Evolutionary conservation across 2,113 vertebrate genomes (phyloP), one percentile per base, ranked within the genome.

Genomic region (Canis aureus): DNA sequence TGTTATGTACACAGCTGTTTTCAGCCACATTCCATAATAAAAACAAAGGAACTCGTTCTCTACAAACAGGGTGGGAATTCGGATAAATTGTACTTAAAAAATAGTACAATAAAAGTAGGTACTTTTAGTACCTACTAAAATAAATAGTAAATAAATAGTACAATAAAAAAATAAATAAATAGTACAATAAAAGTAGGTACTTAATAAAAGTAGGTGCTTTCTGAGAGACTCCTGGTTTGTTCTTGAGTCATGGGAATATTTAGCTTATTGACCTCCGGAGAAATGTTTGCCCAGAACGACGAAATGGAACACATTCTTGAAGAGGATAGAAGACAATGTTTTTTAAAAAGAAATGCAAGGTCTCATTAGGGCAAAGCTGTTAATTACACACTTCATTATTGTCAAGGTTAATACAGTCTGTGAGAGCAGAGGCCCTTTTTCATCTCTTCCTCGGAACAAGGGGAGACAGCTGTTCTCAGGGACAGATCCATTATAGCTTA

Each of bases 401-500:
- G 99, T 99, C 99, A 99, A 99, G 99, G 99, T 99, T 99, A 99
- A 99, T 99, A 99, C 99, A 98, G 98, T 98, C 98, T 99, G 98
- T 98, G 98, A 98, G 98, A 95, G 17, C 91, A 98, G 98, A 98
- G 97, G 98, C 98, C 98, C 98, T 99, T 99, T 99, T 98, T 99
- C 99, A 99, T 99, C 97, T 97, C 97, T 98, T 98, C 92, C 98
- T 22, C 91, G 97, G 98, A 99, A 98, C 98, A 98, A 98, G 98
- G 98, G 98, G 98, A 97, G 99, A 99, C 99, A 98, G 97, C 98
- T 98, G 98, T 98, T 97, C 95, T 98, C 97, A 78, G 55, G 98
- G 99, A 98, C 98, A 99, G 99, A 99, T 99, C 99, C 99, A 99
- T 99, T 99, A 99, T 97, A 98, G 99, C 99, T 99, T 99, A 99